Evolutionary conservation across 2,797 vertebrate species (phyloP).

Genomic region (Garrulus glandarius): DNA sequence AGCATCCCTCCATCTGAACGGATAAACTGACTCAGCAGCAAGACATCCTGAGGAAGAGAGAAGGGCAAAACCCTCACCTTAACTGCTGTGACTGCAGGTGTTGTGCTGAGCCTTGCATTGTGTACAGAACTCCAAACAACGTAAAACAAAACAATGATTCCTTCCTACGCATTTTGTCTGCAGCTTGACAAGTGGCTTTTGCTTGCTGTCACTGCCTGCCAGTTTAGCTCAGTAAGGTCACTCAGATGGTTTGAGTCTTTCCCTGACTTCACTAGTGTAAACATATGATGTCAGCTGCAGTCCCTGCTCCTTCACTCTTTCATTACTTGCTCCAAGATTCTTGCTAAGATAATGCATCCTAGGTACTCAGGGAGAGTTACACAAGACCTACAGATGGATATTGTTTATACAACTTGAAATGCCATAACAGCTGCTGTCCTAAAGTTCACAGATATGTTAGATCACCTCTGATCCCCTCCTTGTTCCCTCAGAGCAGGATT

Average conservation of each 20-base stretch:
- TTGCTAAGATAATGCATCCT: constrained; percentile 25
- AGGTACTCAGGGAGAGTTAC: constrained; percentile 46
- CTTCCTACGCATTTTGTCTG: not conserved
- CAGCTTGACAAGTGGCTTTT: not conserved
- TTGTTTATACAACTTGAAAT: constrained; percentile 54
- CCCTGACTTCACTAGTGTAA: constrained; percentile 35
- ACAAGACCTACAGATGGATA: constrained; percentile 42
- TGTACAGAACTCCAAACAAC: not conserved
- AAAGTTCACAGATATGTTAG: constrained; percentile 47
- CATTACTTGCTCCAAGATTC: constrained; percentile 30
- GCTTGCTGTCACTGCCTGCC: not conserved
- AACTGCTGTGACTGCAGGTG: not conserved
- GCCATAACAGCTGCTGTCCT: constrained; percentile 40
- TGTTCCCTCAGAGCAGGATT: not conserved
- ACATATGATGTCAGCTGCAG: constrained; percentile 44
- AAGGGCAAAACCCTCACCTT: not conserved
- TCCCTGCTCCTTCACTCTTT: not conserved
- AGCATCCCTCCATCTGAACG: constrained; percentile 91
- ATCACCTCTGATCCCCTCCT: constrained; percentile 17
- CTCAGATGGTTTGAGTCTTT: constrained; percentile 28
- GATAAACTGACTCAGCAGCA: constrained; percentile 95
- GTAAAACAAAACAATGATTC: not conserved
- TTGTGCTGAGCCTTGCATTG: not conserved
- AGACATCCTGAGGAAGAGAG: constrained; percentile 82
- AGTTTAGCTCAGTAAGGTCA: constrained; percentile 34